These are phyloP conservation scores for Stomatorhinus ivindoensis DNA, from an alignment of 2,113 vertebrate genomes.

Conservation along the genomic window DNA sequence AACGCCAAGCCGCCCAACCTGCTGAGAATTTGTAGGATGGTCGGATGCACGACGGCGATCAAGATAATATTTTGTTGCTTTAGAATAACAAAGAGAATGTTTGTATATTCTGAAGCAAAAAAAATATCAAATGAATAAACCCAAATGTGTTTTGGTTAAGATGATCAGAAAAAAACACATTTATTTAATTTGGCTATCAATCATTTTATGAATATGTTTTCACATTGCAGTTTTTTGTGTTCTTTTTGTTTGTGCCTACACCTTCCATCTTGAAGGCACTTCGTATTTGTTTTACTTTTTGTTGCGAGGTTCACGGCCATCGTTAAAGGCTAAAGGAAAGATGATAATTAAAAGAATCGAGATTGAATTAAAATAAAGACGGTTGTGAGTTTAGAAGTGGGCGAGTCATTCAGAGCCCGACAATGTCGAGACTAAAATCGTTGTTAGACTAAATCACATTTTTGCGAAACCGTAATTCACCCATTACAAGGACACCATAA, in stretches of 20 bases:
- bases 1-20: background rate
- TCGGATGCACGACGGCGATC: background rate
- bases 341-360: background rate
- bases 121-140: background rate
- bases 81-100: background rate
- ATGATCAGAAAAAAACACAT: background rate
- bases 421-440: slow-evolving; percentile 10
- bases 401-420: background rate
- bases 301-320: background rate
- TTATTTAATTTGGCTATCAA: background rate
- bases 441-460: slow-evolving; percentile 5
- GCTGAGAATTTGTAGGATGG: background rate
- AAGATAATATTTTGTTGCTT: background rate
- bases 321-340: background rate
- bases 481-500: background rate
- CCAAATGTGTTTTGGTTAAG: background rate
- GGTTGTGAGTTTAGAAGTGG: background rate
- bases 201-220: background rate
- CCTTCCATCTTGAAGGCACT: background rate
- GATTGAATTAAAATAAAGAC: background rate
- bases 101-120: background rate
- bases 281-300: background rate
- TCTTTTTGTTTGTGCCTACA: background rate
- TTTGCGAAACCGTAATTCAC: background rate
- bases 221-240: background rate